Percentiles rank a stretch among this genome's conserved stretches.
phyloP scores from a whole-genome alignment of 1,140 invertebrate genomes.

The Penaeus vannamei region DNA sequence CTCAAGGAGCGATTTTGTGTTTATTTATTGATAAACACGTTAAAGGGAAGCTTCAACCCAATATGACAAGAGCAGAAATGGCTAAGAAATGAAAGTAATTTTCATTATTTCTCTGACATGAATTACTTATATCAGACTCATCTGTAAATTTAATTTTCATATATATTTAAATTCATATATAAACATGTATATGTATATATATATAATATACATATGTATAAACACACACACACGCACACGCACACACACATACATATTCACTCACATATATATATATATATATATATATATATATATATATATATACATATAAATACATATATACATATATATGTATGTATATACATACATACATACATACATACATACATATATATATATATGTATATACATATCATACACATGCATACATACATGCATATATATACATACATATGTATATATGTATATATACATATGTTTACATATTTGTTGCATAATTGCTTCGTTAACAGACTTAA shows the following conservation, averaged over 20 bases:
- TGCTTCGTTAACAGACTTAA: no score
- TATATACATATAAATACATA: neutral
- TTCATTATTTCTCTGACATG: no score
- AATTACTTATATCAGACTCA: no score
- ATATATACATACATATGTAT: neutral
- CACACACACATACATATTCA: neutral
- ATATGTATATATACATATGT: no score
- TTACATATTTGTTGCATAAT: no score
- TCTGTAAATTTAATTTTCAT: no score
- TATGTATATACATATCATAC: conserved; percentile 28
- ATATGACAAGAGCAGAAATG: no score
- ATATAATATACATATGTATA: conserved; percentile 8
- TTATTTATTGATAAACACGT: no score
- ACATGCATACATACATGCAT: neutral
- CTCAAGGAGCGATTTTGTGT: no score
- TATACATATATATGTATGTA: no score
- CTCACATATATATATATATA: conserved; percentile 4
- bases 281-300: conserved; percentile 20
- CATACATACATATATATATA: conserved; percentile 3
- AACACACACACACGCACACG: neutral
- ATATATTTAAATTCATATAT: neutral
- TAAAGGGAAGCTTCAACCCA: no score
- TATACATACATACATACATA: neutral
- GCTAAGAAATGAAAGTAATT: no score
- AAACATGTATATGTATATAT: neutral